Conservation (phyloP, 1,140 invertebrate species). For the Nixonia krombeini region DNA sequence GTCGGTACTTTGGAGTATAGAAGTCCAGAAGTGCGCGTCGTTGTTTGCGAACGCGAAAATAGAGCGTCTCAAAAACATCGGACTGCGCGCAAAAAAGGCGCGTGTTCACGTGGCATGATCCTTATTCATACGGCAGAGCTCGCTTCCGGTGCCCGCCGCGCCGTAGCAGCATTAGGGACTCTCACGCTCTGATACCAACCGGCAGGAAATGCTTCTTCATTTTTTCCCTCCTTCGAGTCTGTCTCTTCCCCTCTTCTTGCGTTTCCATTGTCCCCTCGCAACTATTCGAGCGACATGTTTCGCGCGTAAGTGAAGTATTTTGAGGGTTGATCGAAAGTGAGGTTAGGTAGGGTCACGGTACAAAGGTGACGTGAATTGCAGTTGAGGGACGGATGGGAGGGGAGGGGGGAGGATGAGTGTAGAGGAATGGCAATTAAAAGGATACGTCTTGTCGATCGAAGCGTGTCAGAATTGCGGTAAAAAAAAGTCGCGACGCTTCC, state of each 20-base stretch:
- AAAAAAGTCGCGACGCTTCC: slow-evolving; percentile 28
- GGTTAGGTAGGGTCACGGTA: too few species aligned
- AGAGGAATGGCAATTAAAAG: slow-evolving; percentile 18
- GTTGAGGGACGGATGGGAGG: too few species aligned
- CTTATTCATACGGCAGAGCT: slow-evolving; percentile 22
- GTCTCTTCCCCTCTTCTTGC: not conserved
- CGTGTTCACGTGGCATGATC: slow-evolving; percentile 10
- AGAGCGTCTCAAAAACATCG: too few species aligned
- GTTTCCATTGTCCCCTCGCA: slow-evolving; percentile 7
- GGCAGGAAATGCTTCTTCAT: slow-evolving; percentile 39
- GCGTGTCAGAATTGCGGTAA: slow-evolving; percentile 13
- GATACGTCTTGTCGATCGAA: slow-evolving; percentile 28
- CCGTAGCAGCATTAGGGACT: slow-evolving; percentile 23
- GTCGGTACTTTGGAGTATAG: too few species aligned
- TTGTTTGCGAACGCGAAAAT: too few species aligned
- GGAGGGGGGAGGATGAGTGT: too few species aligned
- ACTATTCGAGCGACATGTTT: not conserved
- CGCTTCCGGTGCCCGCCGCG: slow-evolving; percentile 32
- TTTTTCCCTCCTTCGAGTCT: slow-evolving; percentile 5
- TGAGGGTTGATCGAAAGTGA: not conserved
- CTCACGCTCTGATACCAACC: slow-evolving; percentile 42
- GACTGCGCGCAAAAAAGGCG: not conserved
- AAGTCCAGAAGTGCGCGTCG: too few species aligned
- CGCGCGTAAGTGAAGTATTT: too few species aligned
- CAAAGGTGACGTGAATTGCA: too few species aligned